Evolutionary conservation across 2,888 invertebrate species (phyloP).

Genomic region (Aromia moschata): DNA sequence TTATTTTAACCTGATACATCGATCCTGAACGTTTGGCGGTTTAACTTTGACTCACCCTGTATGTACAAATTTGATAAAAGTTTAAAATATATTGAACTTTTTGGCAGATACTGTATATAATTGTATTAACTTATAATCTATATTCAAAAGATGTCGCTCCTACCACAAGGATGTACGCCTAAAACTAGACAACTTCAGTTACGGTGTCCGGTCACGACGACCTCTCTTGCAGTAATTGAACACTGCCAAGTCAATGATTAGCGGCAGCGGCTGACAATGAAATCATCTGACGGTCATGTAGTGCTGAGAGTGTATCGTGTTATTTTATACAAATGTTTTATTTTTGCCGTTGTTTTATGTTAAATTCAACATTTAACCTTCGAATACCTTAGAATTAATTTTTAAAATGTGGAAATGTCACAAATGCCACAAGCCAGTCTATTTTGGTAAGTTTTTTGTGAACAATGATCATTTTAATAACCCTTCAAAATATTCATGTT

Average conservation of each 20-base stretch:
- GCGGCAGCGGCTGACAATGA: constrained; percentile 22
- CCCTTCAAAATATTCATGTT: constrained; percentile 22
- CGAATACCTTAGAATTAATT: constrained; percentile 8
- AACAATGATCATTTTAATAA: no score
- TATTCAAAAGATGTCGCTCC: no score
- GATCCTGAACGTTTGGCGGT: no score
- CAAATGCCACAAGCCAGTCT: constrained; percentile 83
- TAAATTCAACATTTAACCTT: constrained; percentile 5
- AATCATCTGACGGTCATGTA: constrained; percentile 26
- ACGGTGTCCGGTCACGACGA: constrained; percentile 2
- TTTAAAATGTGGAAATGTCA: constrained; percentile 80
- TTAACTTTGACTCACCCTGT: no score
- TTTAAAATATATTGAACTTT: no score
- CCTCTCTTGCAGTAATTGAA: constrained; percentile 3
- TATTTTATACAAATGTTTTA: constrained; percentile 24
- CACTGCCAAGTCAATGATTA: background rate
- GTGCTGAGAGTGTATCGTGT: constrained; percentile 11
- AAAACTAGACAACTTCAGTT: background rate
- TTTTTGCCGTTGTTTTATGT: constrained; percentile 16
- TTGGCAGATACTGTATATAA: no score
- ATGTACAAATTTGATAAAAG: no score
- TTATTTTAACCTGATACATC: no score
- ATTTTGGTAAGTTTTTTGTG: constrained; percentile 70
- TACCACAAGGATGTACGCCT: no score
- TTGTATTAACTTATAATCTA: no score